phyloP scores from a whole-genome alignment of 2,797 vertebrate species.

The Coccyzus lansbergi region DNA sequence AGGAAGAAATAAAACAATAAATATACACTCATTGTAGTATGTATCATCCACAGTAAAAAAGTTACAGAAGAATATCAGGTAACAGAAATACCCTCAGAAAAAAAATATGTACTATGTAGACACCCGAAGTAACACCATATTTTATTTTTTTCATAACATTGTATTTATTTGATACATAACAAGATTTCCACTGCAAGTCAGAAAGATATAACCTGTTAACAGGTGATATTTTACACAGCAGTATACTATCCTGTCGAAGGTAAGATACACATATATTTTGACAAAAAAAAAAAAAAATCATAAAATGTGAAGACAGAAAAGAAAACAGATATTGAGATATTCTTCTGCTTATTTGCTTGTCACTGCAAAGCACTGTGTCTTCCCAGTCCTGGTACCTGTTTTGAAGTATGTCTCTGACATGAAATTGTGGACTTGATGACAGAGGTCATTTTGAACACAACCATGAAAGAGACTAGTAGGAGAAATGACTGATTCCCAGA shows the following conservation, averaged over 20 bases:
- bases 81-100: background rate
- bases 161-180: background rate
- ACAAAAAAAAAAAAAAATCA: background rate
- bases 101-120: background rate
- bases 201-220: background rate
- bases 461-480: background rate
- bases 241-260: background rate
- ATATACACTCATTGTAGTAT: constrained; percentile 12
- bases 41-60: background rate
- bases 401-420: background rate
- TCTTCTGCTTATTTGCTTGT: background rate
- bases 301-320: background rate
- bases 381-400: background rate
- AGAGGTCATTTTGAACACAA: background rate
- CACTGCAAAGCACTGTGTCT: background rate
- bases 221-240: background rate
- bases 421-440: background rate
- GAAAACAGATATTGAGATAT: background rate
- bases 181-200: background rate
- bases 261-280: background rate
- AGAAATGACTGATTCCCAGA: background rate
- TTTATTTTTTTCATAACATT: background rate
- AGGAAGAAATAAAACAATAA: constrained; percentile 24
- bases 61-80: background rate
- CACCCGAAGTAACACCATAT: background rate